Conservation (phyloP, 2,888 invertebrate species). For the Nebria salina region DNA sequence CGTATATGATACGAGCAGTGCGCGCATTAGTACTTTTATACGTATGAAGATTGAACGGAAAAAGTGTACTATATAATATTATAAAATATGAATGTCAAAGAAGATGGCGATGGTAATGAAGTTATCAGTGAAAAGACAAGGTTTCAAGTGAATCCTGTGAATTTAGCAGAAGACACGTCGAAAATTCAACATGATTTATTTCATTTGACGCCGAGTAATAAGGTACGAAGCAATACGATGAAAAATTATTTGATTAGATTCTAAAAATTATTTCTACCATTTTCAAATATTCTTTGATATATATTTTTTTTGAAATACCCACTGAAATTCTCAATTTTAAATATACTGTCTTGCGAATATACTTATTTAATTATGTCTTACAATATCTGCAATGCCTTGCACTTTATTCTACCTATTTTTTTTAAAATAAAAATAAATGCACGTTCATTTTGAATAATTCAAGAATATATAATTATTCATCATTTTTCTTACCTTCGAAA, state of each 20-base stretch:
- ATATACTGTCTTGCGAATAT: too few relatives aligned
- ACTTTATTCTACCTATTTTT: too few relatives aligned
- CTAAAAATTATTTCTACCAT: not conserved
- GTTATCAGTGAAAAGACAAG: not conserved
- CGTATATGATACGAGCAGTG: not conserved
- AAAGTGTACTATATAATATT: constrained; percentile 16
- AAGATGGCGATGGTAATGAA: not conserved
- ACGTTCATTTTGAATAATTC: too few relatives aligned
- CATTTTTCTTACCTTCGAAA: too few relatives aligned
- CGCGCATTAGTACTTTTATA: not conserved
- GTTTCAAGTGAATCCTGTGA: not conserved
- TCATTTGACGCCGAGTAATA: not conserved
- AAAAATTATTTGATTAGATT: not conserved
- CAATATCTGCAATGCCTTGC: too few relatives aligned
- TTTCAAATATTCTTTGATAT: not conserved
- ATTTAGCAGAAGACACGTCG: not conserved
- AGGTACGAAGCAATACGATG: not conserved
- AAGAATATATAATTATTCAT: too few relatives aligned
- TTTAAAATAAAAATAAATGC: too few relatives aligned
- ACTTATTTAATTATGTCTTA: too few relatives aligned
- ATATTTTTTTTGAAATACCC: too few relatives aligned
- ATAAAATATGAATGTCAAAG: constrained; percentile 21
- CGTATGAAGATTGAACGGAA: not conserved
- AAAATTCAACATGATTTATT: not conserved
- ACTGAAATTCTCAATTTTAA: too few relatives aligned